Evolutionary conservation across 2,113 vertebrate species (phyloP).

Genomic region (Dicrurus megarhynchus): DNA sequence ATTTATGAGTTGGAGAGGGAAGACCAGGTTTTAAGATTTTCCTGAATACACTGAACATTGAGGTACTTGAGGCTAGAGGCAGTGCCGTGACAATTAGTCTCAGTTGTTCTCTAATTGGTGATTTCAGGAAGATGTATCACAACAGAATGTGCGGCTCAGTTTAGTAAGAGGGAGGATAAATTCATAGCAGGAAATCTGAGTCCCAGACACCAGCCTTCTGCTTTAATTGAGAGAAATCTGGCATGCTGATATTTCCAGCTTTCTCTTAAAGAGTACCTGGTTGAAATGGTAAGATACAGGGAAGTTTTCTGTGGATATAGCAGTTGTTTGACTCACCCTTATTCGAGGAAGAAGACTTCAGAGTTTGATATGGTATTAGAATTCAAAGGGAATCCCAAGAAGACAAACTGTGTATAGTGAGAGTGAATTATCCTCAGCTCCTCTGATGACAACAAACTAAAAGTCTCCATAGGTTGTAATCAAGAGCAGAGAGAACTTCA

Average conservation of each 20-base stretch:
- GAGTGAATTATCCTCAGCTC: neutral
- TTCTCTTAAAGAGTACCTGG: neutral
- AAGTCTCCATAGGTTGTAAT: neutral
- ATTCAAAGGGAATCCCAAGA: neutral
- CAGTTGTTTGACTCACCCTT: neutral
- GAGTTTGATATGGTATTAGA: neutral
- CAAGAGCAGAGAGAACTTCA: neutral
- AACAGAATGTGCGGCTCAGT: neutral
- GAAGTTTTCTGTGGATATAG: neutral
- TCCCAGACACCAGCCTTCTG: neutral
- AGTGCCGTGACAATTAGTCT: neutral
- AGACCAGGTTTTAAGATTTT: neutral
- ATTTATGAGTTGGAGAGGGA: neutral
- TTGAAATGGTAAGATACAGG: neutral
- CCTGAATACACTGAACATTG: neutral
- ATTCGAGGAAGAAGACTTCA: neutral
- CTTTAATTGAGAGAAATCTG: neutral
- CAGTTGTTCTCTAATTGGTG: no score
- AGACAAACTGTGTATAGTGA: neutral
- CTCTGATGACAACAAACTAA: neutral
- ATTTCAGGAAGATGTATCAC: neutral
- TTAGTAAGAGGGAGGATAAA: neutral
- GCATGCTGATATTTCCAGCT: neutral
- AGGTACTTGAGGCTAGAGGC: neutral
- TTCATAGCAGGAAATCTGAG: neutral